A percentile compares a stretch with the other conserved stretches of the same genome.
Evolutionary conservation across 2,888 invertebrate species (phyloP).

Genomic region (Saturnia pavonia): DNA sequence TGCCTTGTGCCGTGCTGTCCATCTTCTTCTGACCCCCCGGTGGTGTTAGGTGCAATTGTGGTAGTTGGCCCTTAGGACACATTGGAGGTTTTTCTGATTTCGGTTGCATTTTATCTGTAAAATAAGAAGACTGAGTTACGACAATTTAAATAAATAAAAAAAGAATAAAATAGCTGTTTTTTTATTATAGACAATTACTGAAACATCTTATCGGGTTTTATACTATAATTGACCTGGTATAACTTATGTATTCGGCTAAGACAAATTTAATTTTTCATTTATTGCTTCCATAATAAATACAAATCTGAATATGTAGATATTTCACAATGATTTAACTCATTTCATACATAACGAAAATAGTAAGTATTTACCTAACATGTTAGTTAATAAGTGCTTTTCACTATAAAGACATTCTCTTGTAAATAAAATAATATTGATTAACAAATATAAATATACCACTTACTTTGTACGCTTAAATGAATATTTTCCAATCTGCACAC

Average conservation of each 20-base stretch:
- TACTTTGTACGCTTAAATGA: conserved; percentile 58
- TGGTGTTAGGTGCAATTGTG: conserved; percentile 67
- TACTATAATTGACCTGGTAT: neutral
- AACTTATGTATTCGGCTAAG: neutral
- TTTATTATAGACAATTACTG: neutral
- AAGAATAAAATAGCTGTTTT: no score
- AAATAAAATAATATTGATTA: neutral
- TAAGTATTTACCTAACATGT: neutral
- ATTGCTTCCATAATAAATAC: neutral
- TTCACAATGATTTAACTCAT: conserved; percentile 13
- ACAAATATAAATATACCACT: conserved; percentile 40
- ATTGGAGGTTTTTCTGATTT: conserved; percentile 67
- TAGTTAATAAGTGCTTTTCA: neutral
- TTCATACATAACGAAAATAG: neutral
- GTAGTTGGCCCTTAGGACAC: conserved; percentile 58
- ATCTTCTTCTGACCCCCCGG: conserved; percentile 55
- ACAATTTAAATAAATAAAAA: neutral
- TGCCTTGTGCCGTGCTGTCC: conserved; percentile 49
- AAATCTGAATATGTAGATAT: neutral
- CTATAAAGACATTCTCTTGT: neutral
- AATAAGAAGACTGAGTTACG: conserved; percentile 24
- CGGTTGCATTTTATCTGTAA: conserved; percentile 69
- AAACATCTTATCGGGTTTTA: neutral
- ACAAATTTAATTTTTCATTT: neutral
- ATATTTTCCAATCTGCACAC: conserved; percentile 64